Percentiles rank a stretch among this genome's conserved stretches.
These are phyloP conservation scores for Pantelozetes paolii DNA, from an alignment of 2,888 invertebrate genomes.

Conservation along the genomic window DNA sequence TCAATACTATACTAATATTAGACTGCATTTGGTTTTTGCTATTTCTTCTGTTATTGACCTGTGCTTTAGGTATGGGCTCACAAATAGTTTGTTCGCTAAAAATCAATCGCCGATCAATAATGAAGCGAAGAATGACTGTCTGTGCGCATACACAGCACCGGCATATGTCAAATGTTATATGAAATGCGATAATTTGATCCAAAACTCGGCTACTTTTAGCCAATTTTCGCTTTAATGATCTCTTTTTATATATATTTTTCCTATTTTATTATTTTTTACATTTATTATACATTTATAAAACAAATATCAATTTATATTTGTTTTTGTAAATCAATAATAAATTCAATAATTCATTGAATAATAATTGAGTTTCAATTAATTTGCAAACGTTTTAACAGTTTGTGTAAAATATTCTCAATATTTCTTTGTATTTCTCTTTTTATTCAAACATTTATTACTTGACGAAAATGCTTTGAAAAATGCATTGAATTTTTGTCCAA, in stretches of 20 bases:
- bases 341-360: no score
- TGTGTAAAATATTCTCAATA: no score
- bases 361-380: no score
- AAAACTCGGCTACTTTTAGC: neutral
- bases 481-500: no score
- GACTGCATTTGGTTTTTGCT: conserved; percentile 4
- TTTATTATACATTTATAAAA: no score
- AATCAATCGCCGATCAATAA: conserved; percentile 25
- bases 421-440: no score
- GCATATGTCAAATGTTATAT: neutral
- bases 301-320: no score
- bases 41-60: conserved; percentile 16
- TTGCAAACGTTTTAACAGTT: no score
- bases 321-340: no score
- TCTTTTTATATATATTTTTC: neutral
- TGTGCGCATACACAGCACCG: neutral
- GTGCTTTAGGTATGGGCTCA: neutral
- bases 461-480: no score
- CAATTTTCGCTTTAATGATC: neutral
- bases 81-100: conserved; percentile 2
- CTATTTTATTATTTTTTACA: no score
- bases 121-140: conserved; percentile 16
- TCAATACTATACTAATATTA: neutral
- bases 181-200: neutral
- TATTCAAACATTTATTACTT: no score